phyloP scores from a whole-genome alignment of 1,140 invertebrate genomes.

The Drosophila obscura region DNA sequence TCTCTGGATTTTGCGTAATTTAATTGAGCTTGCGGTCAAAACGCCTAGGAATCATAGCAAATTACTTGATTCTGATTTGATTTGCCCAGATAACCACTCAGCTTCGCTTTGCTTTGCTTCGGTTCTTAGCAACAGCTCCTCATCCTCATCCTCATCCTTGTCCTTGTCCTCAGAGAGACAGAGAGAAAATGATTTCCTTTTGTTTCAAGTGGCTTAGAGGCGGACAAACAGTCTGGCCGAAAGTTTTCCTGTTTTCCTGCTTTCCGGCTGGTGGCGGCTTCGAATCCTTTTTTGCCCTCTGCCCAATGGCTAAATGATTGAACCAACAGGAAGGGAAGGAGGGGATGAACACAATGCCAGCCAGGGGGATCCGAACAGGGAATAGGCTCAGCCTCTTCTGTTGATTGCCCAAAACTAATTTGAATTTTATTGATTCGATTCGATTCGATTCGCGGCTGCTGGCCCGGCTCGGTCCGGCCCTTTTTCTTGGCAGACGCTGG shows the following conservation, averaged over 20 bases:
- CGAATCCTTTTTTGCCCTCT: slow-evolving; percentile 63
- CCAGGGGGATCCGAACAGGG: slow-evolving; percentile 15
- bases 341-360: slow-evolving; percentile 12
- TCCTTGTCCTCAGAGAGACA: not conserved
- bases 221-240: slow-evolving; percentile 50
- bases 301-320: slow-evolving; percentile 77
- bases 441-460: slow-evolving; percentile 66
- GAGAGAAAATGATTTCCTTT: slow-evolving; percentile 39
- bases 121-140: too few relatives aligned
- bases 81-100: slow-evolving; percentile 69
- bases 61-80: slow-evolving; percentile 82
- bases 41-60: slow-evolving; percentile 70
- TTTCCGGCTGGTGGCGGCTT: not conserved
- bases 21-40: slow-evolving; percentile 81
- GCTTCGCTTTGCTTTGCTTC: not conserved
- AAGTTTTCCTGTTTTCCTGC: slow-evolving; percentile 17
- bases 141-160: not conserved
- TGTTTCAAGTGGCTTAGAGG: slow-evolving; percentile 69
- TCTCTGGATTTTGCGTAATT: slow-evolving; percentile 58
- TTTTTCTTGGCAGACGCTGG: slow-evolving; percentile 11
- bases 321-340: slow-evolving; percentile 24
- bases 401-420: slow-evolving; percentile 81
- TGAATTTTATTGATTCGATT: slow-evolving; percentile 81
- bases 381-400: slow-evolving; percentile 17
- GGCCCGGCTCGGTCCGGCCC: not conserved